Percentiles rank a stretch among this genome's conserved stretches.
These are phyloP conservation scores for Malaclemys terrapin DNA, from an alignment of 2,113 vertebrate genomes.

Conservation along the genomic window DNA sequence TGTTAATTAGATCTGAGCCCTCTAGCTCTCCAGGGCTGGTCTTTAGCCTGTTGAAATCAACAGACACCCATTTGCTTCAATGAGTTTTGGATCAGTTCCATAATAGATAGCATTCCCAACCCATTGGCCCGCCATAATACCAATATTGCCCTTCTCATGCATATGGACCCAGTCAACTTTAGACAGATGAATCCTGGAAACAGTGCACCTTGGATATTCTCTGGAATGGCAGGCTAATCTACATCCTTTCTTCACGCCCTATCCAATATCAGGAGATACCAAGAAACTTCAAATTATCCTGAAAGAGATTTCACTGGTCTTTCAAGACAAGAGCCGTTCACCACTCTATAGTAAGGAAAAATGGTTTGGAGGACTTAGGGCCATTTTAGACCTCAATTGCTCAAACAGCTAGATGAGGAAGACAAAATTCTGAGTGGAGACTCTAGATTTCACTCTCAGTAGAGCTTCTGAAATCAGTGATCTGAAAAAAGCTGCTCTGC, in stretches of 20 bases:
- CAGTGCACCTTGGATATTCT: background rate
- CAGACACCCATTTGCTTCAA: background rate
- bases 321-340: background rate
- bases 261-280: background rate
- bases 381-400: background rate
- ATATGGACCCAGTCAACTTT: background rate
- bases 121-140: background rate
- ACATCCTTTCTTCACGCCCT: background rate
- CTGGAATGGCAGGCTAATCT: background rate
- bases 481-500: background rate
- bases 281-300: background rate
- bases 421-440: background rate
- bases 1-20: background rate
- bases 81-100: background rate
- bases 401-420: background rate
- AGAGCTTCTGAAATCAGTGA: background rate
- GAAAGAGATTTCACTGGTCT: background rate
- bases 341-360: background rate
- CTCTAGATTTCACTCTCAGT: background rate
- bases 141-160: background rate
- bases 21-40: background rate
- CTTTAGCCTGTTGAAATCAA: background rate
- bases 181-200: background rate
- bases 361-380: background rate
- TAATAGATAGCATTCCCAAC: too few species aligned